Base-by-base conservation (phyloP, 2,797 vertebrate genomes). In the Pempheris klunzingeri region DNA sequence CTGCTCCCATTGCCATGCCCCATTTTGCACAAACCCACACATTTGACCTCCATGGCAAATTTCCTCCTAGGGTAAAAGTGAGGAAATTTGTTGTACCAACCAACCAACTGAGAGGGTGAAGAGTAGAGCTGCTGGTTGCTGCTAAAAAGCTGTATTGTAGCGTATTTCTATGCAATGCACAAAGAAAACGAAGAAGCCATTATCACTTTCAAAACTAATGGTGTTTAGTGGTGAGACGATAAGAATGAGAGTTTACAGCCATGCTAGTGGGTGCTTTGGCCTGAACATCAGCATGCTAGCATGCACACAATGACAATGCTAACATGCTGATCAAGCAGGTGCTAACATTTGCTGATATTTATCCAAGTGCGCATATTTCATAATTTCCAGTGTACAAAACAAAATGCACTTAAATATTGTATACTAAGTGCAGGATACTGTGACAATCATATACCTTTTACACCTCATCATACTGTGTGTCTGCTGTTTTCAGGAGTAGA, bases 401-500 rank as follows among this genome's bases (percentile, higher is more conserved):
- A 18, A 26, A 22, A 24, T 22, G 58, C n/a, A 53, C 24, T 34
- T 18, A 22, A 5, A 18, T 49, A 22, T n/a, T 41, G 4, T 26
- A 4, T n/a, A 43, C 14, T 44, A 34, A 41, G 5, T 54, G 17
- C 14, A 36, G 22, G n/a, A 24, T 17, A 34, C 43, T 14, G 9
- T 38, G 3, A 71, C 5, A 17, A 13, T 24, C 18, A 38, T n/a
- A n/a, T n/a, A n/a, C n/a, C n/a, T n/a, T n/a, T n/a, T n/a, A n/a
- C n/a, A n/a, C n/a, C n/a, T n/a, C n/a, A n/a, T n/a, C 30, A n/a
- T 61, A 30, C 3, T 14, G 20, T 38, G 1, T 44, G 18, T 57
- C 22, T 69, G 26, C 20, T 74, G 62, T 71, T 78, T 47, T 71
- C 34, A 39, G 32, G 22, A 39, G 26, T 52, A 32, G 14, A 70